phyloP scores from a whole-genome alignment of 2,113 vertebrate species.

The Brachypteracias leptosomus region DNA sequence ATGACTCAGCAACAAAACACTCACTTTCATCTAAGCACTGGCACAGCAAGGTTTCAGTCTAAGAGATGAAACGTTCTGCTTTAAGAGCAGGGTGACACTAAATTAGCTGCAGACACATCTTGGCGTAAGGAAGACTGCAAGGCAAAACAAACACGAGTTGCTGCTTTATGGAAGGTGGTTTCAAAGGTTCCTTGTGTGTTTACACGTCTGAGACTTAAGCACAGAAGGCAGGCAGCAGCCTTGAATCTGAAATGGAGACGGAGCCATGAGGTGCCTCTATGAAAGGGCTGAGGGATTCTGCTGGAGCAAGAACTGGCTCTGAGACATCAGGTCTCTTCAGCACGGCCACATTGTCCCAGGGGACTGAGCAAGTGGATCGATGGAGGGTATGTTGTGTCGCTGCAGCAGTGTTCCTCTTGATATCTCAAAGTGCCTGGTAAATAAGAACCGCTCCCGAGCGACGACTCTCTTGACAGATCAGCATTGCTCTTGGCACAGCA shows the following conservation, averaged over 20 bases:
- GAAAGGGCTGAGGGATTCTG: background rate
- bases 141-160: conserved; percentile 30
- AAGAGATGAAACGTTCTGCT: background rate
- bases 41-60: background rate
- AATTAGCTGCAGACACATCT: background rate
- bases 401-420: background rate
- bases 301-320: background rate
- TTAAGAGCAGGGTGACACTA: background rate
- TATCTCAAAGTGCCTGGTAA: background rate
- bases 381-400: background rate
- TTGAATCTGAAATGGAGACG: background rate
- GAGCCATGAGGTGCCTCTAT: background rate
- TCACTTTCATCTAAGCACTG: background rate
- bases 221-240: background rate
- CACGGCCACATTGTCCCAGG: rapidly evolving
- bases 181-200: background rate
- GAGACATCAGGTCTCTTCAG: background rate
- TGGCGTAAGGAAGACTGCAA: background rate
- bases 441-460: background rate
- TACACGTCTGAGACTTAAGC: background rate
- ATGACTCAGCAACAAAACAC: conserved; percentile 11
- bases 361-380: rapidly evolving
- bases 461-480: background rate
- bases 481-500: background rate
- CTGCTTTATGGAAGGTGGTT: background rate